Evolutionary conservation across 2,797 vertebrate genomes (phyloP).

Genomic region (Ctenopoma kingsleyae): DNA sequence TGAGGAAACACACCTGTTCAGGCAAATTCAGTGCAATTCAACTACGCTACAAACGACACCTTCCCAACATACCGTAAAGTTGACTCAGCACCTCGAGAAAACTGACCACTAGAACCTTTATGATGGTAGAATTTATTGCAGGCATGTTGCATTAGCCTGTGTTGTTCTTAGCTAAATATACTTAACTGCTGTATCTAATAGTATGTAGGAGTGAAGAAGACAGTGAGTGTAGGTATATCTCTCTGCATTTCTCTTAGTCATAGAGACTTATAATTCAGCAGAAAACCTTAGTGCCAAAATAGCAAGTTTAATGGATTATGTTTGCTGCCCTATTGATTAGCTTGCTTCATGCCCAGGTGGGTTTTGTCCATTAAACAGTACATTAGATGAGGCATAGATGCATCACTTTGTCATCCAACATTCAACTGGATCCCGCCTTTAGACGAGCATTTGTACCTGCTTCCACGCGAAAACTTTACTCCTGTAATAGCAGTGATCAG

Average conservation of each 20-base stretch:
- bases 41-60: neutral
- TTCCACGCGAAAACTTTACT: slow-evolving; percentile 72
- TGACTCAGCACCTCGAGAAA: slow-evolving; percentile 2
- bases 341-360: neutral
- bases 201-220: neutral
- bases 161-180: neutral
- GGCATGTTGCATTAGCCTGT: slow-evolving; percentile 9
- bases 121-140: neutral
- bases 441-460: slow-evolving; percentile 41
- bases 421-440: slow-evolving; percentile 22
- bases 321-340: neutral
- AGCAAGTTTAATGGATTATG: neutral
- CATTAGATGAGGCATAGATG: neutral
- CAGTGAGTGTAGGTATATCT: neutral
- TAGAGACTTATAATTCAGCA: slow-evolving; percentile 1
- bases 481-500: slow-evolving; percentile 52
- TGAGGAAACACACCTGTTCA: neutral
- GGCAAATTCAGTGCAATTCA: neutral
- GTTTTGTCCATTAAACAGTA: neutral
- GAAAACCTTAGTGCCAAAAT: slow-evolving; percentile 15
- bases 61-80: neutral
- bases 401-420: slow-evolving; percentile 23
- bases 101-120: slow-evolving; percentile 2
- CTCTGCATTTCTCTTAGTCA: neutral
- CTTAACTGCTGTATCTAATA: neutral